A percentile compares a stretch with the other conserved stretches of the same genome.
These are phyloP conservation scores for Catharus ustulatus DNA, from an alignment of 2,797 vertebrate species.

Conservation along the genomic window DNA sequence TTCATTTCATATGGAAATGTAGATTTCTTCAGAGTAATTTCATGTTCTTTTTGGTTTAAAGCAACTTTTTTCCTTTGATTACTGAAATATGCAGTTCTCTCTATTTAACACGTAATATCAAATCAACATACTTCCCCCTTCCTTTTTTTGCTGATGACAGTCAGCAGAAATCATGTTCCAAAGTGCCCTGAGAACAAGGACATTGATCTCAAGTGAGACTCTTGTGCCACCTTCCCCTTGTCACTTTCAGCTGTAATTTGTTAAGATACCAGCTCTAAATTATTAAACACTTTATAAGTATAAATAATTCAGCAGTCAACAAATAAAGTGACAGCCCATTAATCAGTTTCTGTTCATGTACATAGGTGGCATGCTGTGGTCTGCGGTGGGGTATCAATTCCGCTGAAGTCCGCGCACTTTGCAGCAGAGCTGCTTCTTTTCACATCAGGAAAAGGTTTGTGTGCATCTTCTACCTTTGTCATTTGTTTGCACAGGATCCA, in stretches of 20 bases:
- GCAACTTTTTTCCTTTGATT: constrained; percentile 72
- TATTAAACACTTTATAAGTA: constrained; percentile 89
- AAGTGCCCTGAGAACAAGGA: constrained; percentile 71
- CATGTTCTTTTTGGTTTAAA: constrained; percentile 72
- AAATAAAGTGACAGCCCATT: constrained; percentile 89
- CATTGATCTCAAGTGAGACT: constrained; percentile 75
- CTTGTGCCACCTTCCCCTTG: constrained; percentile 76
- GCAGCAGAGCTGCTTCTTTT: not conserved
- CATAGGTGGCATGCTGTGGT: constrained; percentile 66
- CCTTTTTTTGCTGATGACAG: constrained; percentile 62
- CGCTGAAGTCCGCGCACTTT: constrained; percentile 57
- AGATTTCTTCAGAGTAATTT: constrained; percentile 67
- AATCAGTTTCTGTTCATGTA: constrained; percentile 79
- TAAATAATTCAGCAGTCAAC: constrained; percentile 94
- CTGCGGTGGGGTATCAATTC: constrained; percentile 46
- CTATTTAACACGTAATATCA: constrained; percentile 68
- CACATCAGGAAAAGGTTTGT: not conserved
- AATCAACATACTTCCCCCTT: constrained; percentile 66
- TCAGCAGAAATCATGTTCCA: constrained; percentile 75
- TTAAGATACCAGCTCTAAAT: constrained; percentile 87
- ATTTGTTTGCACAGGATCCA: not conserved
- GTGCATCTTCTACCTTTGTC: not conserved
- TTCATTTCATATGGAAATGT: constrained; percentile 72
- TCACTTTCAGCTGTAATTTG: constrained; percentile 84
- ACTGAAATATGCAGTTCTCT: constrained; percentile 72